Conservation (phyloP, 1,140 invertebrate genomes). For the Diorhabda elongata region DNA sequence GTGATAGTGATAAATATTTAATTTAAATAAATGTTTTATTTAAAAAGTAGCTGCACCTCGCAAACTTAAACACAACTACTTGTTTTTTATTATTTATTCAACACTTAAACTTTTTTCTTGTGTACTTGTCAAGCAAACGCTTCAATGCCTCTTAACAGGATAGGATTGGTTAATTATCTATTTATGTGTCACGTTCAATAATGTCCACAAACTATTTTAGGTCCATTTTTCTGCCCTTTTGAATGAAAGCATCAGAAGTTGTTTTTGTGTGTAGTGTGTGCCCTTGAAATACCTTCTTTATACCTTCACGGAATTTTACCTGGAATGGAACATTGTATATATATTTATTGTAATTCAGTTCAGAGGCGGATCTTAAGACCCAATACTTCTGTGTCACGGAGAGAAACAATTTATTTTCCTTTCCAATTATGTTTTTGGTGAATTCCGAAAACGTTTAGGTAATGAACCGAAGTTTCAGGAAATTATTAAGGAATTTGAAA, state of each 20-base stretch:
- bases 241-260: not conserved
- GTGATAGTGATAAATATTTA: too few species aligned
- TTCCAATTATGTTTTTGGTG: too few species aligned
- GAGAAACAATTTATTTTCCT: too few species aligned
- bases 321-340: not conserved
- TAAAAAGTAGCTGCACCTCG: too few species aligned
- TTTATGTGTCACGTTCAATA: not conserved
- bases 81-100: not conserved
- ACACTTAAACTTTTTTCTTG: not conserved
- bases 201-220: not conserved
- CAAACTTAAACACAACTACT: not conserved
- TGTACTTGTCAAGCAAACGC: not conserved
- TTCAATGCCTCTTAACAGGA: not conserved
- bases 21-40: too few species aligned
- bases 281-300: not conserved
- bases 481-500: too few species aligned
- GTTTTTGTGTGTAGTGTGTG: not conserved
- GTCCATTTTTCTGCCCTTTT: not conserved
- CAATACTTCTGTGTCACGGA: too few species aligned
- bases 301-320: constrained; percentile 2
- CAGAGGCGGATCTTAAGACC: too few species aligned
- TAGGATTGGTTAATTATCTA: not conserved
- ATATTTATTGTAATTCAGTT: not conserved
- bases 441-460: too few species aligned
- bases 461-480: too few species aligned